Evolutionary conservation across 2,888 invertebrate genomes (phyloP), one percentile per base, ranked within the genome.

Genomic region (Ommatoiulus sabulosus): DNA sequence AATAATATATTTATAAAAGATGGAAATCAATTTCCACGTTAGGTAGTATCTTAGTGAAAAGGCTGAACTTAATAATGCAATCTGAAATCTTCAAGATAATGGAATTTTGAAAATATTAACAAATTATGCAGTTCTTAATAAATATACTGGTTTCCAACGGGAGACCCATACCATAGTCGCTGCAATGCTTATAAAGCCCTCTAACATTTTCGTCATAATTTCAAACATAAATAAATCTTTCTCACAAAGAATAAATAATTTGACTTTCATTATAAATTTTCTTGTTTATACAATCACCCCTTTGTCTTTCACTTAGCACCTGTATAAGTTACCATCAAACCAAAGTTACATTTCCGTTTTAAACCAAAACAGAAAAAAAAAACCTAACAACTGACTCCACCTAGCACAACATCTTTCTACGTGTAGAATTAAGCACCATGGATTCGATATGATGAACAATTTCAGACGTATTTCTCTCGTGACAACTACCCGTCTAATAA

Each of bases 401-500:
- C 72, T 72, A 72, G 20, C 72, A 57, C 57, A 15, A 57, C 57
- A 57, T 57, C 57, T 57, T 3, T 72, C 17, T 17, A 57, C 24
- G 5, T 10, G 72, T 24, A 72, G n/a, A 72, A n/a, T 72, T 57
- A 24, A 72, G 72, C 72, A 72, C 72, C 72, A 72, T 72, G 8
- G 24, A 72, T 72, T 72, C 72, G 72, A 72, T 72, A 72, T 72
- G 72, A 72, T 72, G 72, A 72, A 24, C 72, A 72, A 72, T 72
- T 72, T 72, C 72, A 24, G 24, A 72, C 72, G 8, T 6, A 72
- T 72, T 63, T 72, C 72, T 8, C 10, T 72, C 72, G 0, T 72
- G 72, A 72, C 72, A 72, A 72, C 72, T 72, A 72, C 72, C 72
- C 72, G 72, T 72, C 72, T 24, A 72, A 63, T 72, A 72, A 72